A percentile compares a stretch with the other conserved stretches of the same genome.
phyloP scores from a whole-genome alignment of 2,113 vertebrate species.

The Erinaceus europaeus region DNA sequence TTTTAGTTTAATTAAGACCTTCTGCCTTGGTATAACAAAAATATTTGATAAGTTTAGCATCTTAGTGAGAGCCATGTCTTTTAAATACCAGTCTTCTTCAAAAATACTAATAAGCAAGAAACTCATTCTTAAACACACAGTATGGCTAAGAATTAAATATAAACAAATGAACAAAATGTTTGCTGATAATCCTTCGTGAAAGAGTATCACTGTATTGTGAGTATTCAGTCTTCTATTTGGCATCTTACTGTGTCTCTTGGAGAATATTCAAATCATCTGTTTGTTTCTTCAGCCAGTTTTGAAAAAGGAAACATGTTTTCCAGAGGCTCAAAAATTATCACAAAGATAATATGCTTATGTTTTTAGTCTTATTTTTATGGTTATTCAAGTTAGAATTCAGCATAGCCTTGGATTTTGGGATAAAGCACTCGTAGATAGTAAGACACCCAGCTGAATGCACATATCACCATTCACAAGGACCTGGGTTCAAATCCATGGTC shows the following conservation, averaged over 20 bases:
- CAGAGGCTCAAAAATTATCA: background rate
- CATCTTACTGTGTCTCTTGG: background rate
- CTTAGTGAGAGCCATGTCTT: background rate
- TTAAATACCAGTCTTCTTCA: background rate
- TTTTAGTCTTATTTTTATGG: background rate
- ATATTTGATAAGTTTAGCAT: background rate
- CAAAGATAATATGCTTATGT: background rate
- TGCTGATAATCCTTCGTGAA: background rate
- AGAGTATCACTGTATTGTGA: background rate
- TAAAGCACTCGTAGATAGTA: too few relatives aligned
- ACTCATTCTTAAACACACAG: background rate
- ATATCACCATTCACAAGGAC: too few relatives aligned
- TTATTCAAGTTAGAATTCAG: background rate
- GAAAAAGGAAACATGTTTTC: background rate
- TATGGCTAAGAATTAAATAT: background rate
- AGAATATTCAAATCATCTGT: background rate
- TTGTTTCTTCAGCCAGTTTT: background rate
- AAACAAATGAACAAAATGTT: background rate
- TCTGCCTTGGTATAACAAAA: background rate
- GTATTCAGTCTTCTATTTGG: background rate
- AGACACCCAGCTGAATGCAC: too few relatives aligned
- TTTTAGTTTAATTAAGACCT: conserved; percentile 42
- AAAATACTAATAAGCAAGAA: background rate
- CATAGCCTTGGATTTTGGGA: background rate
- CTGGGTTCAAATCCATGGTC: too few relatives aligned